Conservation (phyloP, 2,797 vertebrate genomes). For the Myripristis murdjan region DNA sequence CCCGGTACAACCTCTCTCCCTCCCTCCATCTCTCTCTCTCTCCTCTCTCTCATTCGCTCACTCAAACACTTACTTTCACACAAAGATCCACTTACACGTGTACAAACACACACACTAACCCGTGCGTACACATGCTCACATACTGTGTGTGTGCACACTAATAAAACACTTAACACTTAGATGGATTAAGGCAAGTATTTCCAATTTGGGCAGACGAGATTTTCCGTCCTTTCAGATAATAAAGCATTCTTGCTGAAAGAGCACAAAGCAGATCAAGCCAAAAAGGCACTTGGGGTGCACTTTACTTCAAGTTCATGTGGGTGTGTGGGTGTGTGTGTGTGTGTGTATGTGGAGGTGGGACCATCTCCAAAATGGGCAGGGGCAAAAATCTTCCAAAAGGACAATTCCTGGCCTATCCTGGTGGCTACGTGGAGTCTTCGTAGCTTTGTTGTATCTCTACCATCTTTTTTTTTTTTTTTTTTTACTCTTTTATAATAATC, state of each 20-base stretch:
- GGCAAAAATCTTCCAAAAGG: background rate
- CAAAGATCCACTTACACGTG: background rate
- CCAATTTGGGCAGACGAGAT: conserved; percentile 63
- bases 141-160: background rate
- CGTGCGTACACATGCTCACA: background rate
- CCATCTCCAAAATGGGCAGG: conserved; percentile 12
- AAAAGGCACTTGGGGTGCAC: conserved; percentile 38
- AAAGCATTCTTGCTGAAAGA: conserved; percentile 62
- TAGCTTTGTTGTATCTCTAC: conserved; percentile 25
- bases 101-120: background rate
- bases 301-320: conserved; percentile 1
- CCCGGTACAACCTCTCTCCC: background rate
- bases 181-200: conserved; percentile 55
- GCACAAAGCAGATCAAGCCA: conserved; percentile 52
- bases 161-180: conserved; percentile 21
- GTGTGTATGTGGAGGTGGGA: conserved; percentile 10
- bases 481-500: background rate
- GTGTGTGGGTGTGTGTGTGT: conserved; percentile 16
- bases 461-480: conserved; percentile 5
- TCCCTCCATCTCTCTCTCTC: background rate
- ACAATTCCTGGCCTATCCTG: too few species aligned
- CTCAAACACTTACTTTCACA: background rate
- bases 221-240: conserved; percentile 57
- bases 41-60: background rate
- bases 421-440: conserved; percentile 32